phyloP scores from a whole-genome alignment of 2,797 vertebrate genomes.

The Cuniculus paca region DNA sequence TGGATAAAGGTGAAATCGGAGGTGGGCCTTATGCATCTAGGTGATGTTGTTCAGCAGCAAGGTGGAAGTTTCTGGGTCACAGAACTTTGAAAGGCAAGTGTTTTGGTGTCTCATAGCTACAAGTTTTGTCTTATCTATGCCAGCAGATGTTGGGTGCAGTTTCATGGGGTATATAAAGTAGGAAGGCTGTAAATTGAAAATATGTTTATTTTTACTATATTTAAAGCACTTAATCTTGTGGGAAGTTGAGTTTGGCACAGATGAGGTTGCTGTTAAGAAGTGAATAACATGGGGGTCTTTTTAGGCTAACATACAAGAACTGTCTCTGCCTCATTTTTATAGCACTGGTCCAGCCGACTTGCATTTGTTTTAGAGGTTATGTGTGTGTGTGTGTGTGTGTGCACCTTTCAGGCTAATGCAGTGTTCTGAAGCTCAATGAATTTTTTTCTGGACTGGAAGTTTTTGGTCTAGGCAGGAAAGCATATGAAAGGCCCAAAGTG shows the following conservation, averaged over 20 bases:
- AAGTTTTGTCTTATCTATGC: slow-evolving; percentile 52
- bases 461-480: not conserved
- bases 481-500: not conserved
- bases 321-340: not conserved
- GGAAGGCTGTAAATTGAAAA: slow-evolving; percentile 58
- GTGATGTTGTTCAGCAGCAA: not conserved
- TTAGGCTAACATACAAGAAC: not conserved
- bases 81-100: not conserved
- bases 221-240: slow-evolving; percentile 52
- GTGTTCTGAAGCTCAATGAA: not conserved
- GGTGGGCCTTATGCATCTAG: too few species aligned
- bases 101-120: not conserved
- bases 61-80: not conserved
- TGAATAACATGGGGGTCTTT: slow-evolving; percentile 1
- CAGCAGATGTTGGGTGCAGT: slow-evolving; percentile 26
- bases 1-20: not conserved
- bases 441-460: not conserved
- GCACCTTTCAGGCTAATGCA: not conserved
- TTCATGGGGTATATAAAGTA: slow-evolving; percentile 45
- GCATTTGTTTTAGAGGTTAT: slow-evolving; percentile 16
- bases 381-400: not conserved
- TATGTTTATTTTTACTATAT: slow-evolving; percentile 52
- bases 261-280: slow-evolving; percentile 8
- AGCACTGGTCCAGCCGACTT: not conserved
- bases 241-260: not conserved